Evolutionary conservation across 2,113 vertebrate genomes (phyloP), one percentile per base, ranked within the genome.

Genomic region (Variabilichromis moorii): DNA sequence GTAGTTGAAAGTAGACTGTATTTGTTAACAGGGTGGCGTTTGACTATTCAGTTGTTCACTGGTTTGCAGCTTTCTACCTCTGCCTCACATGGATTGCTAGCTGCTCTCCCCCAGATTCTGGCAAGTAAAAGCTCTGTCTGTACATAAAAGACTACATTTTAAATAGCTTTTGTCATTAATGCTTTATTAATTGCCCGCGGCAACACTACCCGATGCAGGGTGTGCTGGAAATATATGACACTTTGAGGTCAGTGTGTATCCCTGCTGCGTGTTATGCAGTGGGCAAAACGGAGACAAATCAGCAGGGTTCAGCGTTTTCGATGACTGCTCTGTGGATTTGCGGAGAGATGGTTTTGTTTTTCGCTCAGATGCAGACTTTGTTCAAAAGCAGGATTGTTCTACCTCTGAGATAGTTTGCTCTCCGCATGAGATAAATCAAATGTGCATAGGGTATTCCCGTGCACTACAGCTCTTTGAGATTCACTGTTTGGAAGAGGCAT

Each of bases 101-200:
- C 91, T 93, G 93, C 96, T 96, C 94, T 96, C 96, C 96, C 96
- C 86, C 93, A 95, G 96, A 96, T 97, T 94, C 87, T 95, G 94
- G 87, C 93, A 91, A 96, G 96, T 95, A 97, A 97, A 97, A 97
- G 96, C 97, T 95, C 95, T 97, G 96, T 97, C 97, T 93, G 86
- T 95, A 97, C 95, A 97, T 97, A 97, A 97, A 97, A 97, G 96
- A 97, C 96, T 96, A 97, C 97, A 97, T 98, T 98, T 98, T 97
- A 98, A 98, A 98, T 98, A 97, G 97, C 96, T 96, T 98, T 98
- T 98, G 98, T 98, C 98, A 98, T 99, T 98, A 98, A 99, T 98
- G 97, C 98, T 98, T 99, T 98, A 98, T 99, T 98, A 98, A 98
- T 98, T 98, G 99, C 98, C 97, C 61, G 91, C 93, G 97, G 98